Evolutionary conservation across 1,140 invertebrate species (phyloP).

Genomic region (Protaetia brevitarsis): DNA sequence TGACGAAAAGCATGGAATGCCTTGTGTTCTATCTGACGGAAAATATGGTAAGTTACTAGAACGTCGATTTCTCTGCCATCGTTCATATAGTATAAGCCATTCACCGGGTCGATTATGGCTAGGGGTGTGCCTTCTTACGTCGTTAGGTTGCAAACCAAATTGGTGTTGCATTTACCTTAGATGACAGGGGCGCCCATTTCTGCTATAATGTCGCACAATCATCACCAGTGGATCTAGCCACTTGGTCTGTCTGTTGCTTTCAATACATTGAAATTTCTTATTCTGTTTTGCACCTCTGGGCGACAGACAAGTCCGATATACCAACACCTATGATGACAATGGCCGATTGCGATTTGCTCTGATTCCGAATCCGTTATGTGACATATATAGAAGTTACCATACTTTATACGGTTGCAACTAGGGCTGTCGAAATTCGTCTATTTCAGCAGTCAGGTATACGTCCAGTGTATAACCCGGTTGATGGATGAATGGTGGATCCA

Average conservation of each 20-base stretch:
- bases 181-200: slow-evolving; percentile 70
- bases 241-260: slow-evolving; percentile 72
- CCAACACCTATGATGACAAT: slow-evolving; percentile 74
- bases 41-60: slow-evolving; percentile 60
- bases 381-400: slow-evolving; percentile 38
- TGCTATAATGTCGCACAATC: slow-evolving; percentile 67
- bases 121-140: slow-evolving; percentile 60
- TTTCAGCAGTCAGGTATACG: too few species aligned
- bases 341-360: slow-evolving; percentile 59
- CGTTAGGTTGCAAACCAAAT: slow-evolving; percentile 63
- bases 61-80: slow-evolving; percentile 62
- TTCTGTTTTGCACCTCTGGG: slow-evolving; percentile 65
- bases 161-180: slow-evolving; percentile 60
- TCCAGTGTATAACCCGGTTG: too few species aligned
- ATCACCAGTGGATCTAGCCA: slow-evolving; percentile 70
- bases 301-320: slow-evolving; percentile 72
- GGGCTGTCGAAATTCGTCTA: too few species aligned
- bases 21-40: slow-evolving; percentile 62
- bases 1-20: slow-evolving; percentile 57
- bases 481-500: too few species aligned
- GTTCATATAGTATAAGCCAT: slow-evolving; percentile 61
- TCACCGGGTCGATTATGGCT: slow-evolving; percentile 50
- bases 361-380: slow-evolving; percentile 48
- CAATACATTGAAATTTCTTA: slow-evolving; percentile 64
- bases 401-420: too few species aligned